phyloP scores from a whole-genome alignment of 2,797 vertebrate genomes.

The Gymnothorax reevesii region DNA sequence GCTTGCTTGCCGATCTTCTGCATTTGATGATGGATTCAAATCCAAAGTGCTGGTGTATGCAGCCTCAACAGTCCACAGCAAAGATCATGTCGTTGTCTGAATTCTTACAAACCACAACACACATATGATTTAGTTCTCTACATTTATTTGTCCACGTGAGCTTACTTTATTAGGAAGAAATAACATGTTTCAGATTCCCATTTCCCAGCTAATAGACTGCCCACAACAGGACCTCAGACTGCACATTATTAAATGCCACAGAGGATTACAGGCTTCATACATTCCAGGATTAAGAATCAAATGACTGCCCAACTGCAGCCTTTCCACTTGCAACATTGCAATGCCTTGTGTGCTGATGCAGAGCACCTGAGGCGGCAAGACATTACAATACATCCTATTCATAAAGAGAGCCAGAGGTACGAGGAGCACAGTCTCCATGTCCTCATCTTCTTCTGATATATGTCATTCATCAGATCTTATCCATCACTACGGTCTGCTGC shows the following conservation, averaged over 20 bases:
- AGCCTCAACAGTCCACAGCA: no score
- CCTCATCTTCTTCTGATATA: background rate
- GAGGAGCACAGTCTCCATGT: background rate
- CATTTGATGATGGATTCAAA: no score
- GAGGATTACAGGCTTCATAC: background rate
- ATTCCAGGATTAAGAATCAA: background rate
- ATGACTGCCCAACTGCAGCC: background rate
- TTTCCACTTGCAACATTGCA: background rate
- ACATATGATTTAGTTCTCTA: background rate
- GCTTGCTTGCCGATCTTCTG: no score
- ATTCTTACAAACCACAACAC: background rate
- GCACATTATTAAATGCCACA: background rate
- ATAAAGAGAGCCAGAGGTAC: background rate
- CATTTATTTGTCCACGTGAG: background rate
- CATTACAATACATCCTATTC: background rate
- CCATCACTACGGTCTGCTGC: background rate
- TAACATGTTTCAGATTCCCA: background rate
- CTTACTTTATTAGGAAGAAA: background rate
- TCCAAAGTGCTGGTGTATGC: no score
- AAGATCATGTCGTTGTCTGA: no score
- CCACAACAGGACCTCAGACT: background rate
- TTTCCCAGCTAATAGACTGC: background rate
- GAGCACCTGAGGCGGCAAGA: background rate
- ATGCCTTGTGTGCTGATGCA: background rate
- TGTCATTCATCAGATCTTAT: constrained; percentile 2